A percentile compares a stretch with the other conserved stretches of the same genome.
Conservation (phyloP, 2,797 vertebrate genomes). For the Xenopus petersii region DNA sequence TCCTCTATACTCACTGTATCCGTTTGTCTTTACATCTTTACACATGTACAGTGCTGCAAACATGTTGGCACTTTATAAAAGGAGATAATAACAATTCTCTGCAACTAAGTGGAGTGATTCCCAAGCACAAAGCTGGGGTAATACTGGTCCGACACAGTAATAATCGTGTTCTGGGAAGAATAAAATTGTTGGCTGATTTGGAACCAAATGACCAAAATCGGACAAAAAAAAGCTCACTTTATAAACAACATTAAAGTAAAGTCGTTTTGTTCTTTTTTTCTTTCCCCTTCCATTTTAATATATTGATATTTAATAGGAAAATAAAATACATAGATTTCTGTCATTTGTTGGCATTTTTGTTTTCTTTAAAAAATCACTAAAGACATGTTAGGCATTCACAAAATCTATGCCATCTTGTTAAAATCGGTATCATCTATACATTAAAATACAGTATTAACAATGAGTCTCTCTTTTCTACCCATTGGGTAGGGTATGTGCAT, state of each 20-base stretch:
- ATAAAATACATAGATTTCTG: conserved; percentile 82
- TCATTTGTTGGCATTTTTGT: conserved; percentile 77
- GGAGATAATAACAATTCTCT: too few species aligned
- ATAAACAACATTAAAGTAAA: conserved; percentile 42
- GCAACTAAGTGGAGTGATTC: too few species aligned
- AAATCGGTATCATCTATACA: conserved; percentile 85
- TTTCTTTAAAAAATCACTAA: conserved; percentile 75
- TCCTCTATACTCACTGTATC: too few species aligned
- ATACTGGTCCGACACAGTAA: too few species aligned
- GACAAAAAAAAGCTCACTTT: conserved; percentile 32
- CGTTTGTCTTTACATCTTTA: too few species aligned
- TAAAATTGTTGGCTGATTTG: too few species aligned
- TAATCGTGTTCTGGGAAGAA: too few species aligned
- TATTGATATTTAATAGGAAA: conserved; percentile 83
- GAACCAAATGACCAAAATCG: conserved; percentile 46
- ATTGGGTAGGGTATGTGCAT: conserved; percentile 98
- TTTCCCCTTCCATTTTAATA: conserved; percentile 67
- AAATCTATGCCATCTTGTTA: conserved; percentile 87
- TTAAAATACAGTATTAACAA: conserved; percentile 95
- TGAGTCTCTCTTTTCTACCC: conserved; percentile 81
- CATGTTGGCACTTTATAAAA: too few species aligned
- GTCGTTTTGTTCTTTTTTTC: conserved; percentile 60
- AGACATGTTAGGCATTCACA: conserved; percentile 83
- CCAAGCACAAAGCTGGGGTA: too few species aligned
- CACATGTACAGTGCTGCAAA: too few species aligned